phyloP scores from a whole-genome alignment of 2,888 invertebrate genomes.

The Isoperla grammatica region DNA sequence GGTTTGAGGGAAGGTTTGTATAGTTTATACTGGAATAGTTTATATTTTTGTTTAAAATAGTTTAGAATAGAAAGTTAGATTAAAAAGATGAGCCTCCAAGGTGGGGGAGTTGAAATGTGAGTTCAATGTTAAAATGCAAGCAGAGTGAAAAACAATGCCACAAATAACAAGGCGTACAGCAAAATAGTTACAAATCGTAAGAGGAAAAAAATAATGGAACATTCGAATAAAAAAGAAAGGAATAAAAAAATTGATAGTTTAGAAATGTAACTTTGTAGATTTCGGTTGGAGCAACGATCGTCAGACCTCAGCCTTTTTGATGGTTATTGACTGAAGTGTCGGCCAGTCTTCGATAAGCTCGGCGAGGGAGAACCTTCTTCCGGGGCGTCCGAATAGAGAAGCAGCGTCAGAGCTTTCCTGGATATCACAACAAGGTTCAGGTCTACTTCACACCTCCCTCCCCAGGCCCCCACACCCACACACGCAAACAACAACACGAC shows the following conservation, averaged over 20 bases:
- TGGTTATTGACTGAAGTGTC: slow-evolving; percentile 19
- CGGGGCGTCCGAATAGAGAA: slow-evolving; percentile 19
- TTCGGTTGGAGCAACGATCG: slow-evolving; percentile 21
- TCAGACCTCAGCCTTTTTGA: slow-evolving; percentile 29
- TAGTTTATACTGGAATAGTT: slow-evolving; percentile 19
- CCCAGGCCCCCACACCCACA: not conserved
- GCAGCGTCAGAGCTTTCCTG: not conserved
- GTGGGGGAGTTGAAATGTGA: not conserved
- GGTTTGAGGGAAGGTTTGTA: slow-evolving; percentile 16
- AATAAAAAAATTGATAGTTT: not conserved
- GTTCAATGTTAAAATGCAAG: slow-evolving; percentile 1
- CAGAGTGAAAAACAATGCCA: too few species aligned
- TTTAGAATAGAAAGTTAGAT: slow-evolving; percentile 14
- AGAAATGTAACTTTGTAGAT: not conserved
- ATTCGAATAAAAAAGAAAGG: not conserved
- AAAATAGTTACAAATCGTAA: not conserved
- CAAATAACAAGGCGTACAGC: not conserved
- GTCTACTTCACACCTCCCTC: not conserved
- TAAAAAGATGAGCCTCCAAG: slow-evolving; percentile 15
- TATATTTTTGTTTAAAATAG: slow-evolving; percentile 14
- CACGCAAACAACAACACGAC: too few species aligned
- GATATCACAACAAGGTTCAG: not conserved
- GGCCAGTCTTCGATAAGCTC: slow-evolving; percentile 21
- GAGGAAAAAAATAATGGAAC: not conserved
- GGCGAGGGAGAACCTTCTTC: slow-evolving; percentile 25